Evolutionary conservation across 53 echinoderm and acorn worm genomes (phyloP).

Genomic region (Henricia sp.): DNA sequence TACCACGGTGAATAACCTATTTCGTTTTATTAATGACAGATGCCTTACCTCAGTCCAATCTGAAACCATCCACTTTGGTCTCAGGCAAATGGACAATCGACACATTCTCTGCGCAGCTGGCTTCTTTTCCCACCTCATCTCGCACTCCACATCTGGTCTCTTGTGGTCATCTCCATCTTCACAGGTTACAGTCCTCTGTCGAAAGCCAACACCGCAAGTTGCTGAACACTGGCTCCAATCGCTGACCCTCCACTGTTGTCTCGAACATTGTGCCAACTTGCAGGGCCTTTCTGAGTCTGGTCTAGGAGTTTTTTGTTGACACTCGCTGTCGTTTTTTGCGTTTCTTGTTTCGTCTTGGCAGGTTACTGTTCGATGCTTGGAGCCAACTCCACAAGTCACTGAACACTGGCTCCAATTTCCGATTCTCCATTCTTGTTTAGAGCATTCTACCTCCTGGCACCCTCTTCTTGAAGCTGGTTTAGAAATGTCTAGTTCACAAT

Average conservation of each 20-base stretch:
- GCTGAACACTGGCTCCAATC: conserved; percentile 72
- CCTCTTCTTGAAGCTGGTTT: background rate
- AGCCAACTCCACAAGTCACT: conserved; percentile 76
- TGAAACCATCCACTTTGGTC: conserved; percentile 3
- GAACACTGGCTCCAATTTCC: conserved; percentile 53
- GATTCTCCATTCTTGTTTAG: background rate
- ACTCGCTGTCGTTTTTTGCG: background rate
- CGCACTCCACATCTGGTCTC: background rate
- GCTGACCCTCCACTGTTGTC: conserved; percentile 1
- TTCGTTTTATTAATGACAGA: too few relatives aligned
- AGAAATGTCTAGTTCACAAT: conserved; percentile 11
- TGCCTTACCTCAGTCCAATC: conserved; percentile 23
- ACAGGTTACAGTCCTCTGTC: conserved; percentile 69
- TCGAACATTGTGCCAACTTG: background rate
- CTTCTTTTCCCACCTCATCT: background rate
- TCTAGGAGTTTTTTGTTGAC: background rate
- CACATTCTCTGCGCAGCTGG: background rate
- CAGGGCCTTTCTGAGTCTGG: background rate
- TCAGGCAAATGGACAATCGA: background rate
- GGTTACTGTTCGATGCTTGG: conserved; percentile 60
- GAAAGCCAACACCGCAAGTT: conserved; percentile 80
- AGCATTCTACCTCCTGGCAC: background rate
- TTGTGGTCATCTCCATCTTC: conserved; percentile 39
- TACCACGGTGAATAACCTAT: too few relatives aligned
- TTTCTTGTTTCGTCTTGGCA: conserved; percentile 57